Conservation (phyloP, 2,113 vertebrate genomes). For the Pardalotus punctatus region DNA sequence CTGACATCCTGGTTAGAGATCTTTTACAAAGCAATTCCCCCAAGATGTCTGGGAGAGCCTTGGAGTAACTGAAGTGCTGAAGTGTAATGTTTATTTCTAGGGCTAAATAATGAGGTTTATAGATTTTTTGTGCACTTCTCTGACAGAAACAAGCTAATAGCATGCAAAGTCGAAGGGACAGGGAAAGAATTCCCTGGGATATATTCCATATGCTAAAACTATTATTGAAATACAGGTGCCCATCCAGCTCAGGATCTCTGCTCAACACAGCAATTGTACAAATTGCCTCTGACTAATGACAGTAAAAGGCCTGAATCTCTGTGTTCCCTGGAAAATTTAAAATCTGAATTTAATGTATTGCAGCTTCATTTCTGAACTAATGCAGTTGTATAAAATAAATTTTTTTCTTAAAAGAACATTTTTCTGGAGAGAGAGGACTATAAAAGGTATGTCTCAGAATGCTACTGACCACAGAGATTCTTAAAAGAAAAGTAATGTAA, state of each 20-base stretch:
- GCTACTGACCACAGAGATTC: not conserved
- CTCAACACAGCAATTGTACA: not conserved
- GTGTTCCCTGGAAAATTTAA: not conserved
- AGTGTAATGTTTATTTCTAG: not conserved
- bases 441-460: not conserved
- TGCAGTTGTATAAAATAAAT: not conserved
- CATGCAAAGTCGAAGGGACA: not conserved
- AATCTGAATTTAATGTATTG: not conserved
- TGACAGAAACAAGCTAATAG: not conserved
- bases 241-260: not conserved
- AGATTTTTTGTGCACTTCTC: not conserved
- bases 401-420: not conserved
- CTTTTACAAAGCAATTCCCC: not conserved
- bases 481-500: not conserved
- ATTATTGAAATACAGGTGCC: not conserved
- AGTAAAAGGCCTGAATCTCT: not conserved
- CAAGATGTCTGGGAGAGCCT: not conserved
- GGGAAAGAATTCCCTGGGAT: not conserved
- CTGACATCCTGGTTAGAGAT: not conserved
- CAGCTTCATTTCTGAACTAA: not conserved
- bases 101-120: not conserved
- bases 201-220: not conserved
- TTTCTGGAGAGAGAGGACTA: not conserved
- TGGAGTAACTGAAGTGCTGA: not conserved
- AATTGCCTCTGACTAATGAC: not conserved